Conservation (phyloP, 1,140 invertebrate species). For the Spodoptera litura region DNA sequence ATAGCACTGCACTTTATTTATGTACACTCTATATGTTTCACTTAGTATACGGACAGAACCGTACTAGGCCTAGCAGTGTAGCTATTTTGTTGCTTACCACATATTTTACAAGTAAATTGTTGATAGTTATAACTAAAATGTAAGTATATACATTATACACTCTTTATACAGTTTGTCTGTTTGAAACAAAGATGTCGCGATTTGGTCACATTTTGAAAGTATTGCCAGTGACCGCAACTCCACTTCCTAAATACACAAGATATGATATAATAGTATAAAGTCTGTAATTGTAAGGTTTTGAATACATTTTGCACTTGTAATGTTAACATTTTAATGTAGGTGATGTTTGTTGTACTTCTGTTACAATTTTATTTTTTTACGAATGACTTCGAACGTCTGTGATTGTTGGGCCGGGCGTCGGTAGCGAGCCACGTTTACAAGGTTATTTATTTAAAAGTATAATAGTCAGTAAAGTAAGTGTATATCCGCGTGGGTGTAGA, state of each 20-base stretch:
- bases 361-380: conserved; percentile 71
- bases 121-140: conserved; percentile 5
- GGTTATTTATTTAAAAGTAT: conserved; percentile 24
- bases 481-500: conserved; percentile 3
- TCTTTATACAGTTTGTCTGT: conserved; percentile 4
- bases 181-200: background rate
- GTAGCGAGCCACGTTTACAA: conserved; percentile 13
- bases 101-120: conserved; percentile 2
- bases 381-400: conserved; percentile 53
- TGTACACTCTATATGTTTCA: background rate
- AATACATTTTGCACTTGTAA: conserved; percentile 71
- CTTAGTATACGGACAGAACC: background rate
- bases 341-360: conserved; percentile 63
- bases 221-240: conserved; percentile 22
- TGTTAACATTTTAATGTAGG: conserved; percentile 54
- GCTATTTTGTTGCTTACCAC: background rate
- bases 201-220: conserved; percentile 36
- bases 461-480: conserved; percentile 6
- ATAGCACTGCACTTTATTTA: background rate
- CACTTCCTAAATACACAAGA: conserved; percentile 31
- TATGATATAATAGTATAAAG: conserved; percentile 38
- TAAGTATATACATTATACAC: background rate
- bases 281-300: conserved; percentile 52
- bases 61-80: conserved; percentile 17
- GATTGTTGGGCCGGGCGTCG: conserved; percentile 54